Evolutionary conservation across 1,140 invertebrate species (phyloP), one percentile per base, ranked within the genome.

Genomic region (Zaprionus vittiger): DNA sequence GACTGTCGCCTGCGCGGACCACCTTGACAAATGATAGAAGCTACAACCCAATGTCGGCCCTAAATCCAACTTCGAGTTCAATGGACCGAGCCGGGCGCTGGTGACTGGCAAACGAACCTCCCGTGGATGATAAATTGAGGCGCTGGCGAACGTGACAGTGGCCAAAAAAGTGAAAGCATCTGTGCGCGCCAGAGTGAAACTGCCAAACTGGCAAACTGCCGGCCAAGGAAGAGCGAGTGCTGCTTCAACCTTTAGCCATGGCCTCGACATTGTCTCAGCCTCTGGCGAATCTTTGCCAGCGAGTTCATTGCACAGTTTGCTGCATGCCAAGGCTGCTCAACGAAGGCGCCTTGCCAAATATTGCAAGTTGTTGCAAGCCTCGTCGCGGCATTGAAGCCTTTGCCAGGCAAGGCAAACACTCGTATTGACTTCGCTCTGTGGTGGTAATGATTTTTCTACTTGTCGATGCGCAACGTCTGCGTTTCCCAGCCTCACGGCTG

Each of bases 121-220:
- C 81, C 81, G 72, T 74, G 64, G 82, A 89, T 89, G 85, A 89
- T 90, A 90, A 89, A 89, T 89, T 85, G 79, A 85, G 66, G 56
- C 73, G 72, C 67, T 62, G 85, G 75, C 81, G 52, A 90, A 89
- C 84, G 84, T 84, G 85, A 85, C 86, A 90, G 69, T 73, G 79
- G 54, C 81, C 78, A 56, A 84, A 84, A 89, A 89, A 89, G 85
- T 89, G 85, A 89, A 89, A 89, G 85, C 85, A 79, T 85, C 79
- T 79, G 79, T 20, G 70, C 64, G 79, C 26, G 70, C 64, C 68
- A 65, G 67, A 82, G 78, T 67, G 80, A 80, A 80, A 80, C 66
- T 76, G 64, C 47, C 41, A 17, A 44, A 44, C 65, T 79, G 55
- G 56, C 41, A 17, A 44, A 47, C 66, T 79, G 64, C 52, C 55